phyloP scores from a whole-genome alignment of 2,113 vertebrate species.

The Motacilla tschutschensis region DNA sequence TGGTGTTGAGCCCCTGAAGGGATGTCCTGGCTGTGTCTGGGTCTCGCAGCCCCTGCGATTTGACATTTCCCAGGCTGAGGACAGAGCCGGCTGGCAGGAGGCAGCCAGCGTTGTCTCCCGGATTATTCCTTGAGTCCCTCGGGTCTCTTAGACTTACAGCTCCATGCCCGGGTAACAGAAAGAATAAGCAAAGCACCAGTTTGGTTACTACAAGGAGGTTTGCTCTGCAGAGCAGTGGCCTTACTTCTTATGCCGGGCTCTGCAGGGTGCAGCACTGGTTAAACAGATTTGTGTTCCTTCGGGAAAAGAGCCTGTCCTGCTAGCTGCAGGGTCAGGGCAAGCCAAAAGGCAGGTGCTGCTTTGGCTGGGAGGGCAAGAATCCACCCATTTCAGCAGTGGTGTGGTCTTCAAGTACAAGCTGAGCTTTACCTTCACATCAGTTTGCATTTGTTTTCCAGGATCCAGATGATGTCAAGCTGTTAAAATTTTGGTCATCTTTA shows the following conservation, averaged over 20 bases:
- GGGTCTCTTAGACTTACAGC: too few relatives aligned
- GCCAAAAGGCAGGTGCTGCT: not conserved
- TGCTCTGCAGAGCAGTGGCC: not conserved
- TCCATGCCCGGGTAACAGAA: not conserved
- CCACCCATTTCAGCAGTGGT: fast-evolving
- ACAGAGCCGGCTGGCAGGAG: too few relatives aligned
- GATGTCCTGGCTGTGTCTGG: fast-evolving
- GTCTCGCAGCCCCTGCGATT: fast-evolving
- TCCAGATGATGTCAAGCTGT: not conserved
- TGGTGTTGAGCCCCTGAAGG: not conserved
- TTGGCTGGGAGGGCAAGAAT: fast-evolving
- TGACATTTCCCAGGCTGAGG: not conserved
- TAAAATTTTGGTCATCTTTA: not conserved
- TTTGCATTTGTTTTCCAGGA: not conserved
- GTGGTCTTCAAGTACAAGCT: not conserved
- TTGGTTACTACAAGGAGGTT: not conserved
- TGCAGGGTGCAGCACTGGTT: fast-evolving
- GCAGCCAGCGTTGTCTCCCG: not conserved
- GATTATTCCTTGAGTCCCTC: not conserved
- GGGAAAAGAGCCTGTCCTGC: not conserved
- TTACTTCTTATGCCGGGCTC: not conserved
- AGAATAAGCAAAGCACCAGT: not conserved
- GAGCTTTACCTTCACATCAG: not conserved
- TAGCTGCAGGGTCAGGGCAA: fast-evolving
- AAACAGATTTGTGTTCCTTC: not conserved